Evolutionary conservation across 2,113 vertebrate genomes (phyloP).

Genomic region (Labeo rohita): DNA sequence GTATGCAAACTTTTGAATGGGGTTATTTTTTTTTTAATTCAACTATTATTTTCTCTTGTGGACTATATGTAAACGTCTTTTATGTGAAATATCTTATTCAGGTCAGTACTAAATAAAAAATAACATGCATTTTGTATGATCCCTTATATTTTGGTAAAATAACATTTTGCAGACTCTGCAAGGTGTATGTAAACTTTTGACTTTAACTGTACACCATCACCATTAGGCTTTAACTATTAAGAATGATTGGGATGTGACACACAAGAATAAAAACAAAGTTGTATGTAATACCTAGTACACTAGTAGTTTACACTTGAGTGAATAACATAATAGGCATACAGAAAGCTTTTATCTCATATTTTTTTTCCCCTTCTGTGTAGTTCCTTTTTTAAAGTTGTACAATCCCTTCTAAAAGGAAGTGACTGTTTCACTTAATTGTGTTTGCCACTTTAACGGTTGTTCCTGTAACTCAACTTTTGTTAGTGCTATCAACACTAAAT

Average conservation of each 20-base stretch:
- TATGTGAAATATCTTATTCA: no score
- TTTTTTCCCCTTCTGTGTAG: neutral
- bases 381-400: neutral
- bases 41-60: no score
- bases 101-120: no score
- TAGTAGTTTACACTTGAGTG: neutral
- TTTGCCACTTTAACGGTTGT: neutral
- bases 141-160: no score
- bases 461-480: neutral
- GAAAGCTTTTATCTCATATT: neutral
- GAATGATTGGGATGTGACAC: neutral
- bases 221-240: neutral
- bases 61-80: no score
- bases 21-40: no score
- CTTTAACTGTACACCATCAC: neutral
- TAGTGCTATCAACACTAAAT: neutral
- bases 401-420: neutral
- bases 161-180: no score
- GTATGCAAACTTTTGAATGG: no score
- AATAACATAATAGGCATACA: neutral
- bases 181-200: no score
- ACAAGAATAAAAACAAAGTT: neutral
- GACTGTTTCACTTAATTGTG: conserved; percentile 6
- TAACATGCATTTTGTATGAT: no score
- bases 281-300: neutral